Conservation (phyloP, 2,113 vertebrate genomes). For the Protomyctophum bolini region DNA sequence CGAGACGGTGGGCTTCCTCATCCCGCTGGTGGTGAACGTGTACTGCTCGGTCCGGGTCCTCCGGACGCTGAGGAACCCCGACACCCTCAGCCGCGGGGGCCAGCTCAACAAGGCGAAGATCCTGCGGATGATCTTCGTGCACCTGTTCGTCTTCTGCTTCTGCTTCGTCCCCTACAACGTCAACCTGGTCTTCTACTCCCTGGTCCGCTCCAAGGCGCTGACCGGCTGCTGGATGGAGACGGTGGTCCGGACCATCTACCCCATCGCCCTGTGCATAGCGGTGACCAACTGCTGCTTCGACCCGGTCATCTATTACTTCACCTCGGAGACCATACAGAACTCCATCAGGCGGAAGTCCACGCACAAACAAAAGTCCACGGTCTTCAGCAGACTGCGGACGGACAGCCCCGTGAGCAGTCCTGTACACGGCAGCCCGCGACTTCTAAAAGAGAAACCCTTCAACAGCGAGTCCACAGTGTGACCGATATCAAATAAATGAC, state of each 20-base stretch:
- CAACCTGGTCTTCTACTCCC: constrained; percentile 92
- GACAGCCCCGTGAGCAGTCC: constrained; percentile 83
- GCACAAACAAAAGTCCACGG: constrained; percentile 26
- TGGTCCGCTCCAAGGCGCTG: constrained; percentile 89
- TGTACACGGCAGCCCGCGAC: constrained; percentile 58
- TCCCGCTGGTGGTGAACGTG: constrained; percentile 91
- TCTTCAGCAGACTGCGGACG: constrained; percentile 78
- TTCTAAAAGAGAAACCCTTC: constrained; percentile 77
- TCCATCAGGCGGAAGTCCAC: constrained; percentile 89
- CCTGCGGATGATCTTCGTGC: constrained; percentile 93
- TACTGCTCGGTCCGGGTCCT: constrained; percentile 92
- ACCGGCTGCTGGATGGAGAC: constrained; percentile 83
- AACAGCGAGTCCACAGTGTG: constrained; percentile 83
- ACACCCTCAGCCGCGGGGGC: constrained; percentile 85
- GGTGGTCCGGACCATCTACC: constrained; percentile 92
- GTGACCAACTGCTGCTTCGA: constrained; percentile 98
- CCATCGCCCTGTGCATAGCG: constrained; percentile 92
- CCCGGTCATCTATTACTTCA: constrained; percentile 97
- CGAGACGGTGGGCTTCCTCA: constrained; percentile 93
- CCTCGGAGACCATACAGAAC: constrained; percentile 94
- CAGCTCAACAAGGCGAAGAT: constrained; percentile 90
- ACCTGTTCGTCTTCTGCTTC: constrained; percentile 93
- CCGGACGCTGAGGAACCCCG: constrained; percentile 84
- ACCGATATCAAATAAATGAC: constrained; percentile 23
- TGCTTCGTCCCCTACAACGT: constrained; percentile 97